phyloP scores from a whole-genome alignment of 2,888 invertebrate species.

The Torymus texanus region DNA sequence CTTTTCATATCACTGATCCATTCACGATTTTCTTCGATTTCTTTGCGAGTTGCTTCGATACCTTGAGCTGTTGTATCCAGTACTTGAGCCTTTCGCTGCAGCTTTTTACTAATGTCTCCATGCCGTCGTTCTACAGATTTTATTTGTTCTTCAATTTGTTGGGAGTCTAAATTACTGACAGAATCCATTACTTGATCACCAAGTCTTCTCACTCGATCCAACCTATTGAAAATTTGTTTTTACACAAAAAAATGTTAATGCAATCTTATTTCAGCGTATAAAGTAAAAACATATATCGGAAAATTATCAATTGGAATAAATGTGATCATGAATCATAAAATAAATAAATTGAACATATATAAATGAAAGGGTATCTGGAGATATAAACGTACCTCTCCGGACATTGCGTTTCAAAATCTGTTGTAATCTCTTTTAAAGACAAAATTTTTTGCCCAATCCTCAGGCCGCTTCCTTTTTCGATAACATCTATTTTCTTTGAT shows the following conservation, averaged over 20 bases:
- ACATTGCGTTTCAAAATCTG: slow-evolving; percentile 85
- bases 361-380: no score
- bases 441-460: slow-evolving; percentile 88
- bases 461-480: slow-evolving; percentile 89
- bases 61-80: slow-evolving; percentile 90
- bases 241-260: no score
- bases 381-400: slow-evolving; percentile 74
- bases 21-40: slow-evolving; percentile 86
- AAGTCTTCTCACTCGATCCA: slow-evolving; percentile 83
- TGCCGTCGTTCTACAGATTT: slow-evolving; percentile 90
- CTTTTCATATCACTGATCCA: slow-evolving; percentile 87
- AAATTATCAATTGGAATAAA: no score
- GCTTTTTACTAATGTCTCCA: slow-evolving; percentile 88
- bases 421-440: slow-evolving; percentile 83
- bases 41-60: slow-evolving; percentile 86
- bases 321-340: no score
- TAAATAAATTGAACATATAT: no score
- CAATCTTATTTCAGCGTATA: no score
- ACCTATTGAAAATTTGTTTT: slow-evolving; percentile 70
- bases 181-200: slow-evolving; percentile 85
- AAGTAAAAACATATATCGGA: no score
- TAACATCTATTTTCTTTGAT: slow-evolving; percentile 86
- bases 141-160: slow-evolving; percentile 93
- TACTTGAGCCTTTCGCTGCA: slow-evolving; percentile 89
- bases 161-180: slow-evolving; percentile 90